Base-by-base conservation (phyloP, 2,797 vertebrate species). In the Valencia hispanica region DNA sequence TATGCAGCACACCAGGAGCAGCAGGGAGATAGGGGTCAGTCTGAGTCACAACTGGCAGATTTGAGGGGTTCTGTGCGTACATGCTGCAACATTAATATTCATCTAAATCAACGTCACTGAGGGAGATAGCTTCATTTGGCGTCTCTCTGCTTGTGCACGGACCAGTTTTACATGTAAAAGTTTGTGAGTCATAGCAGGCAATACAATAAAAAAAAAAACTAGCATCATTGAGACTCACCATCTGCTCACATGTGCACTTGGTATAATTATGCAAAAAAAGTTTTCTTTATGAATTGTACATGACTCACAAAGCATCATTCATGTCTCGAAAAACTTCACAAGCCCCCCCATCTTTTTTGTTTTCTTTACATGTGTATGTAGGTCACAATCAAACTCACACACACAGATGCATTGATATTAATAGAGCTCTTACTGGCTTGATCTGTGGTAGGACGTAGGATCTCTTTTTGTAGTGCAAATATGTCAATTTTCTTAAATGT, bases 401-500 rank as follows among this genome's bases (percentile, higher is more conserved):
- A 83, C 78, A 70, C 79, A n/a, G n/a, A 55, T 74, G 80, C 75
- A 53, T 70, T 6, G 80, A 48, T 87, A 89, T 91, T 87, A 89
- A 91, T 88, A 92, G 86, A 89, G 53, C 36, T 72, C 41, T 41
- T 51, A 61, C n/a, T 41, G 66, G 66, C 30, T 63, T 76, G 73
- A 66, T 74, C 70, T 83, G 76, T 70, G 73, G 50, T 75, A 73
- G 81, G 74, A 78, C 77, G 80, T 30, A 48, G 51, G 77, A 69
- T 75, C 20, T 72, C 65, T 27, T 75, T 50, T 78, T 79, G 41
- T 73, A 70, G n/a, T 27, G 15, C 30, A 34, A 20, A 61, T 61
- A 30, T 61, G 15, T 20, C 30, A 79, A 43, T 45, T 79, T 72
- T 45, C 22, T 30, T 48, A 0, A 63, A 72, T 12, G 32, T 73